Base-by-base conservation (phyloP, 2,888 invertebrate species). In the Ophion costatus region DNA sequence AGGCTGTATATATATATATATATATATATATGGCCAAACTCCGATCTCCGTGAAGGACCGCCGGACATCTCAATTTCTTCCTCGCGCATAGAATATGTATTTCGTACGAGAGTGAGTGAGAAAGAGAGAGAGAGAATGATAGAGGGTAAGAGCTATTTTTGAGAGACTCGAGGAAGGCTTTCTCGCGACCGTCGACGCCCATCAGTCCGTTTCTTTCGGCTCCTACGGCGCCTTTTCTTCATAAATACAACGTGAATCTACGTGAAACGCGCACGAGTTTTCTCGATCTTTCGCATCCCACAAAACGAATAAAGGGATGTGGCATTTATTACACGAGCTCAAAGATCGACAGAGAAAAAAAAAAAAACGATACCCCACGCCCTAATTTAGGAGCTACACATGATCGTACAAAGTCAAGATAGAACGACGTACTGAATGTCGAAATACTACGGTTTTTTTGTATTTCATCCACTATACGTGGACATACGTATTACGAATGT, bases 31-130 rank as follows among this genome's bases (percentile, higher is more conserved):
- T 74, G 75, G 20, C 66, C 76, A 76, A 59, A 38, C 63, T 64
- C 61, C 51, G 59, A 79, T 71, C 29, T 38, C 67, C 51, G 24
- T 22, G 64, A 81, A 57, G 71, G 81, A 76, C 71, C 67, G 80
- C 69, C 77, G 80, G 85, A 85, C 85, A 80, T 85, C 85, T 85
- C 85, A 85, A 85, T 85, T 85, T 80, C 80, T 85, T 73, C 67
- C 84, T 59, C 77, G 63, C 73, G 76, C 61, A 71, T 56, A 71
- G 59, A 71, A 64, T 70, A 73, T 33, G 29, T 80, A 79, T 66
- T 69, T 67, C 29, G 22, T 33, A 75, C 17, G 79, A 63, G 59
- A 67, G 45, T n/a, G 75, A 66, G 66, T 38, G 78, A 22, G 79
- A 63, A 51, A 67, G 57, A 45, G 75, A 66, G 66, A 76, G 74